These are phyloP conservation scores for Nesoenas mayeri DNA, from an alignment of 2,113 vertebrate species.

Conservation along the genomic window DNA sequence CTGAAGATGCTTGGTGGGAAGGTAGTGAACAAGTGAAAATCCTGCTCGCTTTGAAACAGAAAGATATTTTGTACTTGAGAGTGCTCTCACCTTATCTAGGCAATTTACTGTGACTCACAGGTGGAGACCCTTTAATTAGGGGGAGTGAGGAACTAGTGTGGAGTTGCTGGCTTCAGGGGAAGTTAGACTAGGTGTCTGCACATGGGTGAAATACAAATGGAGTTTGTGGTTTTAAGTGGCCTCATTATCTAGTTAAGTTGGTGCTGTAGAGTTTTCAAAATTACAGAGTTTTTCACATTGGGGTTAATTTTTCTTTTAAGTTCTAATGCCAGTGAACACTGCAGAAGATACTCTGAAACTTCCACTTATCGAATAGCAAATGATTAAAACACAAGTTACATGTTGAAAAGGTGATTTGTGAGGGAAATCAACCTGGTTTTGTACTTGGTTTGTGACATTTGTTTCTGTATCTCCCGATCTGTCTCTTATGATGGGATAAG, in stretches of 20 bases:
- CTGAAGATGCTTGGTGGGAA: fast-evolving
- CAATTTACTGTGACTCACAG: not conserved
- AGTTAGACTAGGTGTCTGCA: not conserved
- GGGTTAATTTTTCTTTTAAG: not conserved
- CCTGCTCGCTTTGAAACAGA: not conserved
- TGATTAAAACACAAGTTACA: not conserved
- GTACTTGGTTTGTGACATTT: not conserved
- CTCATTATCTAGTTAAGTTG: not conserved
- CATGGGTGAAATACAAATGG: not conserved
- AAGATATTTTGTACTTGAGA: not conserved
- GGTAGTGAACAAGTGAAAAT: not conserved
- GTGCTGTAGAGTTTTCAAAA: not conserved
- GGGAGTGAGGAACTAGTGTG: not conserved
- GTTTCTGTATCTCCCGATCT: not conserved
- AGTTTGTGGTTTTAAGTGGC: not conserved
- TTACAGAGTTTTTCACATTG: not conserved
- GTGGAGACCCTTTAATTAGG: not conserved
- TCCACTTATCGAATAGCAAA: not conserved
- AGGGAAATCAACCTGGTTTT: not conserved
- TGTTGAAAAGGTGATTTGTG: not conserved
- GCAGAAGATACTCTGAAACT: not conserved
- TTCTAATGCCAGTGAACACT: not conserved
- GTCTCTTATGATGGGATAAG: not conserved
- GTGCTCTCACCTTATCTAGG: fast-evolving
- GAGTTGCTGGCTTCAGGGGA: not conserved